Base-by-base conservation (phyloP, 1,140 invertebrate species). In the Lordiphosa stackelbergi region DNA sequence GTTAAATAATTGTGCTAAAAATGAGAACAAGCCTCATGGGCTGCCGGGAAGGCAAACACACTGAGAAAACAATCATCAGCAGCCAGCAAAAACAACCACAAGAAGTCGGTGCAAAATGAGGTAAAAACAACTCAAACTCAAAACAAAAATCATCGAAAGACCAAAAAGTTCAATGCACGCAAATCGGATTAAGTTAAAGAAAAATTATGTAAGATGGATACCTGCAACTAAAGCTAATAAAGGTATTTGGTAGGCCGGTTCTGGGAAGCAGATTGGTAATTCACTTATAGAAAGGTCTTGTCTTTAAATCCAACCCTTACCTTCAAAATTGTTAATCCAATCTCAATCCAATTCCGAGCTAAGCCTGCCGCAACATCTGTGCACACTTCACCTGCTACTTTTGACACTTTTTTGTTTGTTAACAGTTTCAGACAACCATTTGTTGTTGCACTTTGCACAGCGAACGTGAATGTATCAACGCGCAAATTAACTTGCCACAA, bases 151-250 rank as follows among this genome's bases (percentile, higher is more conserved):
- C 38, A 55, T 53, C 60, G 52, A 41, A 42, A 31, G 5, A 37
- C n/a, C 59, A 43, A 56, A 73, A 57, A 65, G 79, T 85, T 85
- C 79, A 85, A 85, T 85, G 79, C 64, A 75, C 79, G 79, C 68
- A 79, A 85, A 85, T 85, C 79, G 74, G 79, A 79, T 85, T 85
- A 79, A 62, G 69, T 60, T 68, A 74, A 74, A 66, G 72, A 45
- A 85, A 81, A 81, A 60, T 81, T 77, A 81, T 83, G 11, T 56
- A 69, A 47, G 31, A 52, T 57, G 35, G 34, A 34, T 24, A 45
- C 35, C 36, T 19, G 19, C 19, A 31, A 16, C 43, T 38, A 31
- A 1, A 11, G 22, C 22, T 11, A 6, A 46, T 46, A 6, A 45
- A 55, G 28, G 28, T 5, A 8, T 31, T 45, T 49, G 36, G 36